Conservation (phyloP, 2,797 vertebrate species). For the Acanthiza pusilla region DNA sequence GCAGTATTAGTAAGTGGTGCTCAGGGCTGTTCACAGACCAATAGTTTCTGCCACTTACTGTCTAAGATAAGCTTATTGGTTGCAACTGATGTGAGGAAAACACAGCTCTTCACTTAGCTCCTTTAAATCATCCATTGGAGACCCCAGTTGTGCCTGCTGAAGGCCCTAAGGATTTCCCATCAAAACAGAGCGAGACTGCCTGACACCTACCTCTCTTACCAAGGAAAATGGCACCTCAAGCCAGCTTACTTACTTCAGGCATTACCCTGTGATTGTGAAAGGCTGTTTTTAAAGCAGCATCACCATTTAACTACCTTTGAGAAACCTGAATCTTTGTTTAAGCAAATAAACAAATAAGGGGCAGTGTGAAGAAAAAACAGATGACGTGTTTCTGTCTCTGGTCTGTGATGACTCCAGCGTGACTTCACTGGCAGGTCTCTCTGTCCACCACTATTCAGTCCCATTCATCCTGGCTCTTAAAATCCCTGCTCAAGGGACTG, state of each 20-base stretch:
- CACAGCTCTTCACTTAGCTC: not conserved
- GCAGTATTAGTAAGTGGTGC: not conserved
- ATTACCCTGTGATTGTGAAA: not conserved
- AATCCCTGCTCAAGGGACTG: not conserved
- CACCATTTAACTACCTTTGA: not conserved
- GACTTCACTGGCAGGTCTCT: not conserved
- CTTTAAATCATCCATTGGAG: not conserved
- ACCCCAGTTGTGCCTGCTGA: not conserved
- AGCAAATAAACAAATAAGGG: not conserved
- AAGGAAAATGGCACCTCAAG: not conserved
- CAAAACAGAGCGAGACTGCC: not conserved
- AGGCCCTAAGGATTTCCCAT: not conserved
- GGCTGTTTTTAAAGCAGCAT: not conserved
- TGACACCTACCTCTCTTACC: not conserved
- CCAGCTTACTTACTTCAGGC: not conserved
- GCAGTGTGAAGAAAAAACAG: not conserved
- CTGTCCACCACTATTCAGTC: not conserved
- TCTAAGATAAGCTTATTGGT: not conserved
- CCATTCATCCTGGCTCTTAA: not conserved
- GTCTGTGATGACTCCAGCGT: not conserved
- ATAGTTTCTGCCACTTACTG: not conserved
- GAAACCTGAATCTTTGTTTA: not conserved
- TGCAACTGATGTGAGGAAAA: not conserved
- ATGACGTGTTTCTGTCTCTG: not conserved
- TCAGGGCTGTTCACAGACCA: not conserved